These are phyloP conservation scores for Chionoecetes opilio DNA, from an alignment of 1,140 invertebrate genomes.

Conservation along the genomic window DNA sequence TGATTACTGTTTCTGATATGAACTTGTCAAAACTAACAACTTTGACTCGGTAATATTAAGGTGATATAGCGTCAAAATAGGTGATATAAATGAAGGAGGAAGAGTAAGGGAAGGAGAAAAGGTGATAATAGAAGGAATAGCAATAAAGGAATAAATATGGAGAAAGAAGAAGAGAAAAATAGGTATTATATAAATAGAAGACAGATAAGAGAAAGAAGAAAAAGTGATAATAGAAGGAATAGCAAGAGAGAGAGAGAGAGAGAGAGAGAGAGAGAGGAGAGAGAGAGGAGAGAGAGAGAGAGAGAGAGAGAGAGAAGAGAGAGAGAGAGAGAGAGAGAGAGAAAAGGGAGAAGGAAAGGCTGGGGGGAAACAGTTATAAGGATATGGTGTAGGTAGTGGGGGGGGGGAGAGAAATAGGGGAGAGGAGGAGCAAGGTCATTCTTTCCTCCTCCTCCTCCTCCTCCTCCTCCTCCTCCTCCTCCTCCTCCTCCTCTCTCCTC, in stretches of 20 bases:
- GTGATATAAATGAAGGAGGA: background rate
- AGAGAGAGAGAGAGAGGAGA: no score
- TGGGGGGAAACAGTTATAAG: constrained; percentile 19
- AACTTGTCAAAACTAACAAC: no score
- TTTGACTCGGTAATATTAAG: no score
- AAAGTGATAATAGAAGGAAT: no score
- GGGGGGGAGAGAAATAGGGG: background rate
- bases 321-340: background rate
- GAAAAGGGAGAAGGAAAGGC: background rate
- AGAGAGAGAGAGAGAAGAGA: background rate
- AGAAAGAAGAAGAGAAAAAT: background rate
- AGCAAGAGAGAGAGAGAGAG: no score
- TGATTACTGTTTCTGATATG: no score
- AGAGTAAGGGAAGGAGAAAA: background rate
- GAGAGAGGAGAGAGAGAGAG: background rate
- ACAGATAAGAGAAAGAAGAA: no score
- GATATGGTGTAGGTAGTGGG: background rate
- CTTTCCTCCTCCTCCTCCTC: background rate
- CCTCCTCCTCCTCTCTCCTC: background rate
- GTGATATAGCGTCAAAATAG: background rate
- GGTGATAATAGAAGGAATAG: background rate
- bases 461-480: background rate
- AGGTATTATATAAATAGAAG: no score
- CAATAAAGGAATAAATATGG: background rate
- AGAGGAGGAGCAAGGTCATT: background rate